Percentiles rank a stretch among this genome's conserved stretches.
Conservation (phyloP, 1,140 invertebrate genomes). For the silkworm (Bombyx mori) region DNA sequence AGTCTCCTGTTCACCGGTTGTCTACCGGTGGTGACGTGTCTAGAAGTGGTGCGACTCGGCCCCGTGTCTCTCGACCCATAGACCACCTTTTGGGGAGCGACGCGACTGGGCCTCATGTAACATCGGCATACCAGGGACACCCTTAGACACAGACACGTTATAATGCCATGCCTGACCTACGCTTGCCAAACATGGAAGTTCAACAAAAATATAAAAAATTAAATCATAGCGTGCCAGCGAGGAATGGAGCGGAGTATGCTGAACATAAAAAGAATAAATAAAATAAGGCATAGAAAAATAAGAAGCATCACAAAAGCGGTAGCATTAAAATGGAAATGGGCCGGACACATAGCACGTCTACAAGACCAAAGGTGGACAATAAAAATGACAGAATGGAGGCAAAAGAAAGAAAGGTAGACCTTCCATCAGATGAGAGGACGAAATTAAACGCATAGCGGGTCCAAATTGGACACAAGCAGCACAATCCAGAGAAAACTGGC, state of each 20-base stretch:
- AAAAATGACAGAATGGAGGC: neutral
- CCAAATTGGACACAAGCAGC: slow-evolving; percentile 16
- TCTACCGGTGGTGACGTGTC: too few relatives aligned
- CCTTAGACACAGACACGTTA: too few relatives aligned
- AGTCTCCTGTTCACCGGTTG: too few relatives aligned
- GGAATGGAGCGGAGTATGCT: neutral
- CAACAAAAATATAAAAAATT: neutral
- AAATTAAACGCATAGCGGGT: slow-evolving; percentile 15
- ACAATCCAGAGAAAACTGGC: neutral
- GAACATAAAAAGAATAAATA: neutral
- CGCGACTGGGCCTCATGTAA: too few relatives aligned
- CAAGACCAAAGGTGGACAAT: neutral
- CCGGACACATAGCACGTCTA: neutral
- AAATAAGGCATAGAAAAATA: slow-evolving; percentile 1
- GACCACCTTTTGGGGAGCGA: too few relatives aligned
- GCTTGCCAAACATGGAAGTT: neutral
- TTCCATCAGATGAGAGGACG: slow-evolving; percentile 13
- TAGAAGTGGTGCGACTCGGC: too few relatives aligned
- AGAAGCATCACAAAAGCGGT: neutral
- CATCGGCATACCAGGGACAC: too few relatives aligned
- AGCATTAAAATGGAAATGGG: neutral
- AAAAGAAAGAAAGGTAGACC: neutral
- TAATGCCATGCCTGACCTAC: neutral
- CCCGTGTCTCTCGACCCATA: too few relatives aligned
- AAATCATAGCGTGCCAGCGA: neutral